phyloP scores from a whole-genome alignment of 2,888 invertebrate species.

The Campoplex nolae region DNA sequence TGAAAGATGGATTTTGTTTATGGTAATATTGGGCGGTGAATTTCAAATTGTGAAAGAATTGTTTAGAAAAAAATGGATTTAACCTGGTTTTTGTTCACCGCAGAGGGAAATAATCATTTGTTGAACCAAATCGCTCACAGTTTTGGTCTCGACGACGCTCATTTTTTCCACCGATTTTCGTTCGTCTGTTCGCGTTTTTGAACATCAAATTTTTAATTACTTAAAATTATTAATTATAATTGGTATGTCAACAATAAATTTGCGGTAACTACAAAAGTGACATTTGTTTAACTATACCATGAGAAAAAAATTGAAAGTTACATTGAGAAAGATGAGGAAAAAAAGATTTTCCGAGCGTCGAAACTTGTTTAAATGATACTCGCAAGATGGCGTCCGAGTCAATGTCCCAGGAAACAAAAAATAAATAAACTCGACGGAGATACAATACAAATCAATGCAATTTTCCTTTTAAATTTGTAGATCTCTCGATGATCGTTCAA shows the following conservation, averaged over 20 bases:
- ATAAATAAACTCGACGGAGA: neutral
- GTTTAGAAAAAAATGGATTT: slow-evolving; percentile 55
- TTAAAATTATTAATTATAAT: neutral
- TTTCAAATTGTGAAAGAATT: neutral
- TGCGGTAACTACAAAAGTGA: slow-evolving; percentile 17
- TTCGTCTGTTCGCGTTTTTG: neutral
- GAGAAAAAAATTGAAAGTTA: neutral
- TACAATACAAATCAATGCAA: too few species aligned
- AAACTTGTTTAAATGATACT: neutral
- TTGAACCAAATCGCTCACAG: slow-evolving; percentile 81
- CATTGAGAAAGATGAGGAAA: neutral
- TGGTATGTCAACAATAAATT: neutral
- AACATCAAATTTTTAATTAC: neutral
- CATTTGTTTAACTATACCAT: slow-evolving; percentile 10
- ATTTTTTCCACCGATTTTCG: slow-evolving; percentile 65
- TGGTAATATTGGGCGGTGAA: neutral
- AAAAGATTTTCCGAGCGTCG: neutral
- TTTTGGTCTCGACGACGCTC: slow-evolving; percentile 79
- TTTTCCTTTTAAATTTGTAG: too few species aligned
- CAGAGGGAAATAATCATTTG: slow-evolving; percentile 81
- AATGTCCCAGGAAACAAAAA: neutral
- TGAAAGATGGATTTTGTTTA: neutral
- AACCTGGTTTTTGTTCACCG: slow-evolving; percentile 83
- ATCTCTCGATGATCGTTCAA: too few species aligned
- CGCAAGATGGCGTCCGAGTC: neutral